Conservation (phyloP, 2,888 invertebrate genomes). For the Lamellibrachia columna region DNA sequence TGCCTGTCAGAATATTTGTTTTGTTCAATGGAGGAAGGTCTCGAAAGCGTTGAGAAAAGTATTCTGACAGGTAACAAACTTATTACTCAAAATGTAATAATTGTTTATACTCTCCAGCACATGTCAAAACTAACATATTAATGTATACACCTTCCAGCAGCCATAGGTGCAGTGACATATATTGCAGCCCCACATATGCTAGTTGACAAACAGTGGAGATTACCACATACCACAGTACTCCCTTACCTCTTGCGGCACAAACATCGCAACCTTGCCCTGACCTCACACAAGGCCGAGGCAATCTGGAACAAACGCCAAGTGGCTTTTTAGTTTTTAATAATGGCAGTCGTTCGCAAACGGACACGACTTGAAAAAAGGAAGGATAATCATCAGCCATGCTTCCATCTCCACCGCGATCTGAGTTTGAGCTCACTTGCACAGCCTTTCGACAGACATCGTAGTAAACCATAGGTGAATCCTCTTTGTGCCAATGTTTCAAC, state of each 20-base stretch:
- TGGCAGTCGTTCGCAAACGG: background rate
- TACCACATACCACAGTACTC: background rate
- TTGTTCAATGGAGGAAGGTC: too few relatives aligned
- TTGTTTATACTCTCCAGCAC: background rate
- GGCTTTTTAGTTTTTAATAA: background rate
- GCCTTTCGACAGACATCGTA: background rate
- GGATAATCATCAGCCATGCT: background rate
- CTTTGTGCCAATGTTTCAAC: background rate
- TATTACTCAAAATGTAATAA: too few relatives aligned
- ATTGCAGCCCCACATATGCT: background rate
- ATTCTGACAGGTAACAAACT: too few relatives aligned
- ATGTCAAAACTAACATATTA: background rate
- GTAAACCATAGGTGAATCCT: background rate
- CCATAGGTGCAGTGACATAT: background rate
- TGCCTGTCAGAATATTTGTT: too few relatives aligned
- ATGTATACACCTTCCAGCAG: background rate
- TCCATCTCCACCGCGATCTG: background rate
- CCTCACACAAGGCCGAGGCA: conserved; percentile 16
- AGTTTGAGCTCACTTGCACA: background rate
- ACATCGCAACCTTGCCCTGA: conserved; percentile 14
- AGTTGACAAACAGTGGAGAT: background rate
- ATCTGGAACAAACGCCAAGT: conserved; percentile 16
- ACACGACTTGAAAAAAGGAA: background rate
- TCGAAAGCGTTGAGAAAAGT: too few relatives aligned
- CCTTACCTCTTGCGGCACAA: conserved; percentile 14